phyloP scores from a whole-genome alignment of 2,797 vertebrate species.

The Borostomias antarcticus region DNA sequence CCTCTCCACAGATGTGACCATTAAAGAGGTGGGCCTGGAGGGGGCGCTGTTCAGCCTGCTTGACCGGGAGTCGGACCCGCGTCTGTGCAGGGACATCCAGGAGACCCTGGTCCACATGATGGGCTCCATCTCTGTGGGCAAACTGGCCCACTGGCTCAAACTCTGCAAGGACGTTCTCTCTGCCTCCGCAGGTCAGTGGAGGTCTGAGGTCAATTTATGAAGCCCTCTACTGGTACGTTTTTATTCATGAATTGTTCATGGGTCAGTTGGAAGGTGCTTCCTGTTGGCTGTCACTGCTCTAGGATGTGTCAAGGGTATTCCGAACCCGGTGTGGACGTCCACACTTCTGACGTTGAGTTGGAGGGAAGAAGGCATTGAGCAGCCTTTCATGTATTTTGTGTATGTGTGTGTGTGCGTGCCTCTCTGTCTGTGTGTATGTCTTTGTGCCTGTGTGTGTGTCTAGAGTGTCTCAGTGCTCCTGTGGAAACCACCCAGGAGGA shows the following conservation, averaged over 20 bases:
- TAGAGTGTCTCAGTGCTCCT: slow-evolving; percentile 78
- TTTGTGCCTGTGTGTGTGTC: not conserved
- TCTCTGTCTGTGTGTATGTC: not conserved
- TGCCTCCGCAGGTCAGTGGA: slow-evolving; percentile 80
- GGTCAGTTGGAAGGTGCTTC: too few relatives aligned
- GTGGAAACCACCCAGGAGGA: slow-evolving; percentile 85
- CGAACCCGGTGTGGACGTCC: too few relatives aligned
- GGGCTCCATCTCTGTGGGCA: slow-evolving; percentile 79
- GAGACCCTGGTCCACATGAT: slow-evolving; percentile 91
- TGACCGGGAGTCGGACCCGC: slow-evolving; percentile 85
- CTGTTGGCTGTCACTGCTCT: too few relatives aligned
- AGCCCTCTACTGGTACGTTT: too few relatives aligned
- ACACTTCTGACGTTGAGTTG: too few relatives aligned
- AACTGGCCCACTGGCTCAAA: slow-evolving; percentile 91
- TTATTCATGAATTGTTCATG: too few relatives aligned
- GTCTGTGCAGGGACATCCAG: slow-evolving; percentile 83
- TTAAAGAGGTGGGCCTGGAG: slow-evolving; percentile 91
- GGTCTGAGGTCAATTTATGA: too few relatives aligned
- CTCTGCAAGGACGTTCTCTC: slow-evolving; percentile 94
- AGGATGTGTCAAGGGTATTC: too few relatives aligned
- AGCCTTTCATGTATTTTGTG: not conserved
- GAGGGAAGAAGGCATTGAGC: too few relatives aligned
- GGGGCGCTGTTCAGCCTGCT: slow-evolving; percentile 87
- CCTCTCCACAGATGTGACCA: slow-evolving; percentile 80
- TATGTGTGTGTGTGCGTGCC: not conserved